Percentiles rank a stretch among this genome's conserved stretches.
phyloP scores from a whole-genome alignment of 2,797 vertebrate genomes.

The Clarias platycephalus region DNA sequence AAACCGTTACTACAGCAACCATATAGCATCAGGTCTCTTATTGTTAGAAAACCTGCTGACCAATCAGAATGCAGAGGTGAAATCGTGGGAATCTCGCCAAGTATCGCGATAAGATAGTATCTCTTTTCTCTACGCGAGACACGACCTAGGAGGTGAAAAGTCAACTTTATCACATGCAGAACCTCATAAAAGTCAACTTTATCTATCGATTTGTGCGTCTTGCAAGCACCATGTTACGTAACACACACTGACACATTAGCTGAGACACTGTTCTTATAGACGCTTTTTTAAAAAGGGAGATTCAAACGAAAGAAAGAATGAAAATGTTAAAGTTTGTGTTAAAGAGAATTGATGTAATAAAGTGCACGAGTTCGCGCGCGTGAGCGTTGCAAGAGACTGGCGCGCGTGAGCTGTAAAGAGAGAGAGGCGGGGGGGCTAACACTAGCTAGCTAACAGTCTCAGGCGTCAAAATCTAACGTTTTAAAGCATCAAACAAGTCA shows the following conservation, averaged over 20 bases:
- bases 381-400: background rate
- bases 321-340: background rate
- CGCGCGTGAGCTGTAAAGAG: background rate
- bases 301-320: too few relatives aligned
- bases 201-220: too few relatives aligned
- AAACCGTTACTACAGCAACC: background rate
- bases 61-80: background rate
- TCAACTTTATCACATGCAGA: background rate
- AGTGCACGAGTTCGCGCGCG: too few relatives aligned
- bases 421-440: background rate
- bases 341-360: background rate
- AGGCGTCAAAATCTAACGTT: too few relatives aligned
- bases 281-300: too few relatives aligned
- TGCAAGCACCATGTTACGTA: conserved; percentile 1
- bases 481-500: background rate
- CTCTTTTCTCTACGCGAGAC: too few relatives aligned
- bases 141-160: background rate
- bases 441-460: background rate
- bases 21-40: too few relatives aligned
- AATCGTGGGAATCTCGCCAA: background rate
- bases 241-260: conserved; percentile 11
- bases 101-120: background rate
- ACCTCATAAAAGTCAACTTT: background rate
- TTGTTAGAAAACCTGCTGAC: background rate
- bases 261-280: background rate